These are phyloP conservation scores for Phaethon lepturus DNA, from an alignment of 2,113 vertebrate species.

Conservation along the genomic window DNA sequence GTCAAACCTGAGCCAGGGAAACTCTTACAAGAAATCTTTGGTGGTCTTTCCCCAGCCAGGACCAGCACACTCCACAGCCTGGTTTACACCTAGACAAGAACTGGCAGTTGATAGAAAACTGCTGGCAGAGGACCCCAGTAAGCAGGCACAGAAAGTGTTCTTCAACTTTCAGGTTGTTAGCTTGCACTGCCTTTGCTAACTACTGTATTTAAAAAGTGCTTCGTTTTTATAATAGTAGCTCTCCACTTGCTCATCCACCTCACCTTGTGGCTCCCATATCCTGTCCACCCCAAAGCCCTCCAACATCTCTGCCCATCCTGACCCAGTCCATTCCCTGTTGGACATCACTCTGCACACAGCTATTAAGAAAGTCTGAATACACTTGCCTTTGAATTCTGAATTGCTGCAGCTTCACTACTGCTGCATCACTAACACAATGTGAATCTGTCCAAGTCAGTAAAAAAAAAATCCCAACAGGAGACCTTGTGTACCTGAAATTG, in stretches of 20 bases:
- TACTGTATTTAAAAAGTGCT: not conserved
- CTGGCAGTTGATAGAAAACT: not conserved
- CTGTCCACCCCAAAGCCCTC: not conserved
- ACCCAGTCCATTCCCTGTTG: not conserved
- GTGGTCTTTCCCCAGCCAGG: not conserved
- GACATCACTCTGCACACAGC: not conserved
- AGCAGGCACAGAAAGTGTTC: not conserved
- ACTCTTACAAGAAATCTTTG: not conserved
- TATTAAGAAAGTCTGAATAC: not conserved
- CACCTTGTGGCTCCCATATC: not conserved
- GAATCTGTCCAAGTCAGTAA: not conserved
- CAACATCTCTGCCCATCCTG: not conserved
- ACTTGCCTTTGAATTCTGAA: not conserved
- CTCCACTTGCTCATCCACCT: not conserved
- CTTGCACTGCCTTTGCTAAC: not conserved
- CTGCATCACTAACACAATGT: not conserved
- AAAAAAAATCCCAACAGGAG: not conserved
- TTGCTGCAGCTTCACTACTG: not conserved
- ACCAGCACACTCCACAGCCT: not conserved
- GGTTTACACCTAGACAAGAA: not conserved
- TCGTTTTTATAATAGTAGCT: not conserved
- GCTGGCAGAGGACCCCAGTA: not conserved
- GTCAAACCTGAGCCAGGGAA: not conserved
- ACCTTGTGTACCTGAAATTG: fast-evolving
- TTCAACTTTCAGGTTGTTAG: not conserved